These are phyloP conservation scores for Psix sp. DNA, from an alignment of 1,140 invertebrate genomes.

Conservation along the genomic window DNA sequence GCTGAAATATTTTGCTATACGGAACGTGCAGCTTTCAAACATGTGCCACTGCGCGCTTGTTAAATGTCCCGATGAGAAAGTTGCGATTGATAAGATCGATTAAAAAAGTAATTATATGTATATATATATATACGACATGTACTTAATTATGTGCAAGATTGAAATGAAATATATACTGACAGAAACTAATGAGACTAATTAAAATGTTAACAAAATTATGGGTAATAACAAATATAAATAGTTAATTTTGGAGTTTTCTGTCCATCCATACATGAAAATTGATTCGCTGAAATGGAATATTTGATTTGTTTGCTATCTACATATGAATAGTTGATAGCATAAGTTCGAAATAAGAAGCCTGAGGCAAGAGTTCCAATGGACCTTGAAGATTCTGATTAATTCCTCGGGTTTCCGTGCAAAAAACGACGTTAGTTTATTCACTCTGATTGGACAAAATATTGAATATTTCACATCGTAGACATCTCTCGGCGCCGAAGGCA, in stretches of 20 bases:
- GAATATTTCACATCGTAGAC: constrained; percentile 6
- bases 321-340: constrained; percentile 1
- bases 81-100: no score
- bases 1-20: constrained; percentile 35
- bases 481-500: neutral
- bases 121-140: no score
- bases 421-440: constrained; percentile 33
- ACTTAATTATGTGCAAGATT: no score
- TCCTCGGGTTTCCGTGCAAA: constrained; percentile 13
- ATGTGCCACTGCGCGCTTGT: neutral
- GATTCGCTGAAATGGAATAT: constrained; percentile 14
- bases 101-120: no score
- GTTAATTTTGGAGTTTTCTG: neutral
- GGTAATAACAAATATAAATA: no score
- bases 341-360: constrained; percentile 18
- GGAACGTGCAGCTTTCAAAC: constrained; percentile 16
- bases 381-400: constrained; percentile 27
- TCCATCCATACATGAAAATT: constrained; percentile 2
- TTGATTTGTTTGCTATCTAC: constrained; percentile 18
- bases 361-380: constrained; percentile 27
- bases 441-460: constrained; percentile 26
- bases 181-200: no score
- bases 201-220: no score
- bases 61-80: neutral
- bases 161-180: no score